phyloP scores from a whole-genome alignment of 1,140 invertebrate species.

The Euwallacea similis region DNA sequence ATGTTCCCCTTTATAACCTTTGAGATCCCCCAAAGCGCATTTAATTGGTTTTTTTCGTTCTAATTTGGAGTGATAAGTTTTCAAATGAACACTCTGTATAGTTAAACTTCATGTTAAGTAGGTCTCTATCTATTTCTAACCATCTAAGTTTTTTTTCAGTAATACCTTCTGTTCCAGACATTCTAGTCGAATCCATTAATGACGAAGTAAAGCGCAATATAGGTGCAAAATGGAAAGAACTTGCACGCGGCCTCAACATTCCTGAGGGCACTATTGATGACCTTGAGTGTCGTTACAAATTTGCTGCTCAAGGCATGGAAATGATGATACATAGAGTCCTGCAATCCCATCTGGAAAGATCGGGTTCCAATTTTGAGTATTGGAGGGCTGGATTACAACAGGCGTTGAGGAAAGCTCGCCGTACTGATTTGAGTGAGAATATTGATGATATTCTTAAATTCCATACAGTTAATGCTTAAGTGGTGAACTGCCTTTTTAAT shows the following conservation, averaged over 20 bases:
- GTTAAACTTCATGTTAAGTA: too few relatives aligned
- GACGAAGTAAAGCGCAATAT: conserved; percentile 32
- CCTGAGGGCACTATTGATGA: conserved; percentile 40
- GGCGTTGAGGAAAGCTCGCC: conserved; percentile 27
- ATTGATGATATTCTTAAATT: conserved; percentile 34
- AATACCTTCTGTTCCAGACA: neutral
- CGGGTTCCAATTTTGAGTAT: conserved; percentile 11
- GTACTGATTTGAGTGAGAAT: conserved; percentile 35
- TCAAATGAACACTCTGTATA: too few relatives aligned
- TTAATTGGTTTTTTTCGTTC: too few relatives aligned
- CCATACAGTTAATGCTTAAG: too few relatives aligned
- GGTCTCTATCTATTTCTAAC: too few relatives aligned
- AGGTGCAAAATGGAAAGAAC: conserved; percentile 39
- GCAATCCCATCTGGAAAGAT: conserved; percentile 19
- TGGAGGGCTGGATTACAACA: conserved; percentile 22
- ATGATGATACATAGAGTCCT: conserved; percentile 32
- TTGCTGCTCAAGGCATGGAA: neutral
- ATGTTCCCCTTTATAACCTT: too few relatives aligned
- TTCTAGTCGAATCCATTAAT: conserved; percentile 13
- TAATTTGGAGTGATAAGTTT: too few relatives aligned
- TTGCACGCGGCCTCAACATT: conserved; percentile 35
- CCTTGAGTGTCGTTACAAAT: conserved; percentile 15
- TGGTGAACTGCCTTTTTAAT: too few relatives aligned
- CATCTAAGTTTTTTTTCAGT: neutral
- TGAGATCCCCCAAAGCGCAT: too few relatives aligned